Evolutionary conservation across 2,888 invertebrate species (phyloP).

Genomic region (Parnassius glacialis): DNA sequence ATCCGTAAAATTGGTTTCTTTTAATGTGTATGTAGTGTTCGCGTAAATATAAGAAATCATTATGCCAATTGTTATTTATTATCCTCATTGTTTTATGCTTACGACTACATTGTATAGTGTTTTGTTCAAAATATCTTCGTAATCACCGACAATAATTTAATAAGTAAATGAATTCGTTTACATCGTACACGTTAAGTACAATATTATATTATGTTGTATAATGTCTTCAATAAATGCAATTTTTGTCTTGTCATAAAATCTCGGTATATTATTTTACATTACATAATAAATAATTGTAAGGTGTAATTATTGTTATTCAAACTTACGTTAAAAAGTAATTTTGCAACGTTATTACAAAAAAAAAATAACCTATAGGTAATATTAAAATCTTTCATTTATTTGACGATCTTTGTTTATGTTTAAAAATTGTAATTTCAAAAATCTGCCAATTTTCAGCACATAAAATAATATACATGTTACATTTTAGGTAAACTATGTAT

Average conservation of each 20-base stretch:
- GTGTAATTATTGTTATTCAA: constrained; percentile 35
- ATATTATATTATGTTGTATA: constrained; percentile 37
- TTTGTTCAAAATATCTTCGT: constrained; percentile 26
- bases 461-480: constrained; percentile 24
- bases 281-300: constrained; percentile 33
- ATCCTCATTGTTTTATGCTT: constrained; percentile 10
- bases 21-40: too few relatives aligned
- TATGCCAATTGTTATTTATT: constrained; percentile 12
- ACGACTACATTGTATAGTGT: constrained; percentile 23
- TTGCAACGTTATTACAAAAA: constrained; percentile 11
- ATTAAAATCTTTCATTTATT: constrained; percentile 12
- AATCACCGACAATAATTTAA: constrained; percentile 24
- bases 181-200: constrained; percentile 61
- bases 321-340: constrained; percentile 13
- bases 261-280: constrained; percentile 53
- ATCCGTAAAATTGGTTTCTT: too few relatives aligned
- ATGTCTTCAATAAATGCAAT: constrained; percentile 58
- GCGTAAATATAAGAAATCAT: too few relatives aligned
- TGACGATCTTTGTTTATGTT: too few relatives aligned
- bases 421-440: too few relatives aligned
- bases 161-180: constrained; percentile 13
- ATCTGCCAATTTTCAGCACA: constrained; percentile 56
- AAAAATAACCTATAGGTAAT: constrained; percentile 5
- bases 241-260: constrained; percentile 59
- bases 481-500: constrained; percentile 22